phyloP scores from a whole-genome alignment of 2,888 invertebrate genomes.

The Clivina fossor region DNA sequence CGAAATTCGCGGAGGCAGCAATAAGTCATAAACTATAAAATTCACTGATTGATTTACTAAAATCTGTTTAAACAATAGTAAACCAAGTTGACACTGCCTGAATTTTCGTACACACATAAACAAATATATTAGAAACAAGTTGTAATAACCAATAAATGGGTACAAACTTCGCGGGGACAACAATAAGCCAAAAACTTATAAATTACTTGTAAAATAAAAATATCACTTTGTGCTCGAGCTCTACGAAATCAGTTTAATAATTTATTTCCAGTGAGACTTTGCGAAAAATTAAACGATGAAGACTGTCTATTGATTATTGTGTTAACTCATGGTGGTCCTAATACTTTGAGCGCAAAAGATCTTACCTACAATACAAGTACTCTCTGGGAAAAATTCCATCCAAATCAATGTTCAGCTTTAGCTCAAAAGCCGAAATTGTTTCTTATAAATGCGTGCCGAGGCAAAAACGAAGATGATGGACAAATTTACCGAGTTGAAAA shows the following conservation, averaged over 20 bases:
- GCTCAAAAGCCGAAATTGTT: slow-evolving; percentile 21
- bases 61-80: too few relatives aligned
- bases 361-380: background rate
- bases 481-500: background rate
- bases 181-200: too few relatives aligned
- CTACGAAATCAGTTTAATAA: background rate
- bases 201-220: too few relatives aligned
- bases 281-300: slow-evolving; percentile 13
- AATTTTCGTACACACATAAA: background rate
- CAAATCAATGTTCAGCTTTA: slow-evolving; percentile 6
- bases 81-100: background rate
- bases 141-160: too few relatives aligned
- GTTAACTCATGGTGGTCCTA: slow-evolving; percentile 9
- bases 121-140: background rate
- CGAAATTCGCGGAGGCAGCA: too few relatives aligned
- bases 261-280: slow-evolving; percentile 13
- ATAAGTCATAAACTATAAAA: too few relatives aligned
- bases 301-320: slow-evolving; percentile 19
- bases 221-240: background rate
- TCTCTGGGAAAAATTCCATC: slow-evolving; percentile 4
- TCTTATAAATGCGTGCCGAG: slow-evolving; percentile 21
- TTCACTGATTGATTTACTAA: too few relatives aligned
- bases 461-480: slow-evolving; percentile 16
- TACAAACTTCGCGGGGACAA: too few relatives aligned
- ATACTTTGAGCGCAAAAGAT: slow-evolving; percentile 4